Evolutionary conservation across 1,140 invertebrate genomes (phyloP).

Genomic region (Oscheius sp.): DNA sequence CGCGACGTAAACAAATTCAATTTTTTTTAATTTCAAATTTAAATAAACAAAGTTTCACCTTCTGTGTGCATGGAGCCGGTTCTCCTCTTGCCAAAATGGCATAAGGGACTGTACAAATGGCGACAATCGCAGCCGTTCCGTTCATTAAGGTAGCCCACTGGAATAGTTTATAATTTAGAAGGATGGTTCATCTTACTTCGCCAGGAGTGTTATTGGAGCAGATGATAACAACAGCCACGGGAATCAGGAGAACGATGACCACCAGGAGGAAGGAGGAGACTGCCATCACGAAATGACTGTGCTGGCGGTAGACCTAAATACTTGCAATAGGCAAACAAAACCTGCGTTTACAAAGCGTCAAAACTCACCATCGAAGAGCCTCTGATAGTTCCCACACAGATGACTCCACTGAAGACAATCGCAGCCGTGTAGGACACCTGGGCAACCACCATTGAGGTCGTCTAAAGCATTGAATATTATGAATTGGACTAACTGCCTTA

Average conservation of each 20-base stretch:
- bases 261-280: background rate
- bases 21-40: too few relatives aligned
- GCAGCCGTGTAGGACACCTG: background rate
- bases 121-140: background rate
- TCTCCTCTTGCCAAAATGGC: background rate
- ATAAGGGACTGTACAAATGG: background rate
- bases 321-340: too few relatives aligned
- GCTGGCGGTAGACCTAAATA: slow-evolving; percentile 44
- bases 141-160: background rate
- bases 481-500: background rate
- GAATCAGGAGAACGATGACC: background rate
- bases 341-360: too few relatives aligned
- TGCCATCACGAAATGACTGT: background rate
- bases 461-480: background rate
- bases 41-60: too few relatives aligned
- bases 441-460: background rate
- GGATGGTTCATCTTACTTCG: background rate
- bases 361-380: background rate
- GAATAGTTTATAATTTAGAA: too few relatives aligned
- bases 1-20: too few relatives aligned
- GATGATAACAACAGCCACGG: background rate
- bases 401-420: background rate
- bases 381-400: background rate
- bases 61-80: too few relatives aligned
- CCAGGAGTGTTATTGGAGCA: background rate